Evolutionary conservation across 2,113 vertebrate genomes (phyloP).

Genomic region (human): GRCh38 chr3:192662501-192663000

Average conservation of each 20-base stretch:
- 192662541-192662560: neutral
- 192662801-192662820: neutral
- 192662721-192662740: neutral
- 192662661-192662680: neutral
- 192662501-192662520: neutral
- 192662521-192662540: neutral
- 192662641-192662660: neutral
- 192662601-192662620: neutral
- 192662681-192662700: neutral
- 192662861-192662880: neutral
- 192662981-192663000: neutral
- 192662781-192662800: neutral
- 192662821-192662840: neutral
- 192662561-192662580: neutral
- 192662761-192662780: neutral
- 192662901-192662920: neutral
- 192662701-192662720: neutral
- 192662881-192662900: neutral
- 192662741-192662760: neutral
- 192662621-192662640: neutral
- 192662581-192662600: neutral
- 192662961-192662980: neutral
- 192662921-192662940: neutral
- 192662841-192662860: neutral
- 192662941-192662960: neutral